These are phyloP conservation scores for Diabrotica undecimpunctata DNA, from an alignment of 1,140 invertebrate genomes.

Conservation along the genomic window DNA sequence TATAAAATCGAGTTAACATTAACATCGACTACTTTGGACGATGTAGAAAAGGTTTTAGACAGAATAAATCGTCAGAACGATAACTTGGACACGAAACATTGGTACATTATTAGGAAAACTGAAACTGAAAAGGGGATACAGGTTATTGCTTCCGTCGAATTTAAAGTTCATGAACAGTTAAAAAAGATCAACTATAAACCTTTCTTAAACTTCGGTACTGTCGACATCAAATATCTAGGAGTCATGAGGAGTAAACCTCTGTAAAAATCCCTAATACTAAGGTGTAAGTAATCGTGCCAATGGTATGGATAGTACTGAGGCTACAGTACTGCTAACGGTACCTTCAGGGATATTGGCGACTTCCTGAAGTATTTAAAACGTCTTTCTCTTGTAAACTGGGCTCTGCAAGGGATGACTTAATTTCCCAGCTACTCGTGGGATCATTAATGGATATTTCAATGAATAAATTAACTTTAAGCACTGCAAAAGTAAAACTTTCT, in stretches of 20 bases:
- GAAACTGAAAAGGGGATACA: neutral
- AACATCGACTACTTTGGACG: neutral
- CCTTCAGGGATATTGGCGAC: neutral
- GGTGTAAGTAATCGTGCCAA: slow-evolving; percentile 16
- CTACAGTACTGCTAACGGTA: slow-evolving; percentile 14
- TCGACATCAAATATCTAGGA: slow-evolving; percentile 7
- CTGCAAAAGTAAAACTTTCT: neutral
- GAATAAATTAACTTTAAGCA: too few species aligned
- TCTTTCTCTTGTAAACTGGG: slow-evolving; percentile 5
- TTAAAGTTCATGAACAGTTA: neutral
- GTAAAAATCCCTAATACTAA: slow-evolving; percentile 15
- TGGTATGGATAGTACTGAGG: slow-evolving; percentile 13
- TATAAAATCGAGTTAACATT: slow-evolving; percentile 1
- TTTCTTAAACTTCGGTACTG: slow-evolving; percentile 8
- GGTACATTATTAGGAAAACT: slow-evolving; percentile 1
- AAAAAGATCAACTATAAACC: slow-evolving; percentile 5
- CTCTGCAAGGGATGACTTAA: slow-evolving; percentile 4
- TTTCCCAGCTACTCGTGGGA: slow-evolving; percentile 5
- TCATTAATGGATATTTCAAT: neutral
- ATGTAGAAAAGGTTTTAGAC: slow-evolving; percentile 5
- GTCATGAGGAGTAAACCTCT: slow-evolving; percentile 16
- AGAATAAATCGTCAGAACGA: slow-evolving; percentile 10
- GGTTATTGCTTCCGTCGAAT: neutral
- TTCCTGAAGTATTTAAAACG: neutral
- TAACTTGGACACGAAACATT: neutral